Evolutionary conservation across 2,888 invertebrate genomes (phyloP), one percentile per base, ranked within the genome.

Genomic region (Idaea dimidiata): DNA sequence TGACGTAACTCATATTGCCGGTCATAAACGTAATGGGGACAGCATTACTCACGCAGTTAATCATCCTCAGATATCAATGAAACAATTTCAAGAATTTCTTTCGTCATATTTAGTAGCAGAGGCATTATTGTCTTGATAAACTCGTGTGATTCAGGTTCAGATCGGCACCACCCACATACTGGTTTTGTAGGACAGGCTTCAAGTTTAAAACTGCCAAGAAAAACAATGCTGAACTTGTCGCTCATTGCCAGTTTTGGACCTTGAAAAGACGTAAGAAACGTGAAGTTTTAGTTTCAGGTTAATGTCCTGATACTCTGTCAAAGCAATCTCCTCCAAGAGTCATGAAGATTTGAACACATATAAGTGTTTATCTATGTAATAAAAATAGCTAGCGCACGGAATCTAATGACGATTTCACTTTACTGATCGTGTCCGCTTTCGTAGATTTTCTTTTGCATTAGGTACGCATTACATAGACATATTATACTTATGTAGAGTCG

Each of bases 381-480:
- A 70, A 67, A 62, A 67, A 62, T 64, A 65, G 61, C 57, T 61
- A 66, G 65, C 67, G 64, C 68, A 68, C 63, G 66, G 65, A 66
- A 69, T 66, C 68, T 67, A 71, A 67, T 68, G 69, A 69, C 66
- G 71, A 71, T 71, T 72, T 72, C 71, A 65, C 72, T 68, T 70
- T 54, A 57, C 55, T 24, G 54, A 62, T 66, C 61, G 65, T 69
- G 67, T 69, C 69, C 68, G 67, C 69, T 71, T 68, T 66, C 68
- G 69, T 72, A 65, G 66, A 69, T 66, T 73, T 72, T 73, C 71
- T 73, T 72, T 68, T 66, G 43, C 70, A 60, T 59, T 61, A 67
- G 14, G 43, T 14, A 7, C 14, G 8, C 43, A 8, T 54, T 43
- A 60, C 43, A 33, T 57, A 33, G 7, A 16, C 58, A 61, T 63